Evolutionary conservation across 2,888 invertebrate genomes (phyloP).

Genomic region (Bugulina stolonifera): DNA sequence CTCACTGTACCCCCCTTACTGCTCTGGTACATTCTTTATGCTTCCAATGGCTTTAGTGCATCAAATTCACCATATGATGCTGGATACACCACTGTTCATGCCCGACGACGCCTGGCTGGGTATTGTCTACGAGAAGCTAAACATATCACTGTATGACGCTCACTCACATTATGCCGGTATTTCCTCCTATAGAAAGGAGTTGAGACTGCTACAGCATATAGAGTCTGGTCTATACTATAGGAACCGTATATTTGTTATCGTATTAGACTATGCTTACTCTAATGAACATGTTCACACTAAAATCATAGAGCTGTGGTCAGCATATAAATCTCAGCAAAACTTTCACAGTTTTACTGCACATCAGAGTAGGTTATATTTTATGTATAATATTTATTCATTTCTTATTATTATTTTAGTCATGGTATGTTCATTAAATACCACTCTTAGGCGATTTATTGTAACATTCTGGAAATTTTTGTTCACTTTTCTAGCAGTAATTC

Average conservation of each 20-base stretch:
- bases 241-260: background rate
- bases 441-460: too few relatives aligned
- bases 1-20: slow-evolving; percentile 29
- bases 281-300: slow-evolving; percentile 8
- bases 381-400: too few relatives aligned
- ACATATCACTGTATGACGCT: slow-evolving; percentile 30
- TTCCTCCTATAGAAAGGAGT: slow-evolving; percentile 8
- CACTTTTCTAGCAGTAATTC: too few relatives aligned
- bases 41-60: slow-evolving; percentile 30
- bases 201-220: background rate
- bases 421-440: too few relatives aligned
- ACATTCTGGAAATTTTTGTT: too few relatives aligned
- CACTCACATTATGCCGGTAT: slow-evolving; percentile 31
- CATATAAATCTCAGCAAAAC: background rate
- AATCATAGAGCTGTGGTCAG: slow-evolving; percentile 20
- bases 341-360: too few relatives aligned
- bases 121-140: slow-evolving; percentile 30
- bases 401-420: too few relatives aligned
- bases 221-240: background rate
- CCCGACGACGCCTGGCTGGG: slow-evolving; percentile 32
- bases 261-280: slow-evolving; percentile 20
- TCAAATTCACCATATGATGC: slow-evolving; percentile 30
- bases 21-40: slow-evolving; percentile 31
- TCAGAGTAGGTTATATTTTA: too few relatives aligned
- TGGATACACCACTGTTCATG: slow-evolving; percentile 30